Percentiles rank a stretch among this genome's conserved stretches.
Evolutionary conservation across 2,888 invertebrate genomes (phyloP).

Genomic region (Caenorhabditis panamensis): DNA sequence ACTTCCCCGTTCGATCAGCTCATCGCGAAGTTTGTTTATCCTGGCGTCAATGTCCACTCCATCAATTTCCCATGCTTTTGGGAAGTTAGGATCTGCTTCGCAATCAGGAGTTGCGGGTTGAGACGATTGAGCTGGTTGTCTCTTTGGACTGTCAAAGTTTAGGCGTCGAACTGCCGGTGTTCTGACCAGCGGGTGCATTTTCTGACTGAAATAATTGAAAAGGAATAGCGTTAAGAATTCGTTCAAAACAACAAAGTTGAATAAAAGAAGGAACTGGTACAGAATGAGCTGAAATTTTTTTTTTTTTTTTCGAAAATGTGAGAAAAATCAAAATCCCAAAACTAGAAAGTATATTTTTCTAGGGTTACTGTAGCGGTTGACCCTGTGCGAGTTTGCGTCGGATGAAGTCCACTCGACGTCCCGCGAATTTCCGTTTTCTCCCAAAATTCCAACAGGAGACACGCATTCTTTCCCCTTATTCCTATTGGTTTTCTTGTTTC

Average conservation of each 20-base stretch:
- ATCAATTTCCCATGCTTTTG: constrained; percentile 35
- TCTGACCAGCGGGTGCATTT: not conserved
- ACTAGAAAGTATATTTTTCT: no score
- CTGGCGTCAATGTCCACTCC: constrained; percentile 19
- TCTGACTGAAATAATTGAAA: no score
- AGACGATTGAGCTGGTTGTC: not conserved
- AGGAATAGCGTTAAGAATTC: no score
- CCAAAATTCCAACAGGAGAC: no score
- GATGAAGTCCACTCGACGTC: not conserved
- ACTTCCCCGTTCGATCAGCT: not conserved
- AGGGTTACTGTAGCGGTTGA: no score
- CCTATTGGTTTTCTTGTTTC: not conserved
- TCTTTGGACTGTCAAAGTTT: constrained; percentile 5
- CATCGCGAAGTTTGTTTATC: constrained; percentile 16
- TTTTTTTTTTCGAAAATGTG: no score
- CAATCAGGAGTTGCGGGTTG: constrained; percentile 1
- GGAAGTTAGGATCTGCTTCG: constrained; percentile 24
- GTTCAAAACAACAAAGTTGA: no score
- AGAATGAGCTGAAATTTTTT: no score
- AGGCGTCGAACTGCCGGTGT: constrained; percentile 11
- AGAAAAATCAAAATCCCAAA: no score
- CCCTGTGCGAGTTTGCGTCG: no score
- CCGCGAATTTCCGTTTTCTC: not conserved
- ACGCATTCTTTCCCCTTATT: no score
- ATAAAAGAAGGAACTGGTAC: no score